These are phyloP conservation scores for Anableps anableps DNA, from an alignment of 2,797 vertebrate species.

Conservation along the genomic window DNA sequence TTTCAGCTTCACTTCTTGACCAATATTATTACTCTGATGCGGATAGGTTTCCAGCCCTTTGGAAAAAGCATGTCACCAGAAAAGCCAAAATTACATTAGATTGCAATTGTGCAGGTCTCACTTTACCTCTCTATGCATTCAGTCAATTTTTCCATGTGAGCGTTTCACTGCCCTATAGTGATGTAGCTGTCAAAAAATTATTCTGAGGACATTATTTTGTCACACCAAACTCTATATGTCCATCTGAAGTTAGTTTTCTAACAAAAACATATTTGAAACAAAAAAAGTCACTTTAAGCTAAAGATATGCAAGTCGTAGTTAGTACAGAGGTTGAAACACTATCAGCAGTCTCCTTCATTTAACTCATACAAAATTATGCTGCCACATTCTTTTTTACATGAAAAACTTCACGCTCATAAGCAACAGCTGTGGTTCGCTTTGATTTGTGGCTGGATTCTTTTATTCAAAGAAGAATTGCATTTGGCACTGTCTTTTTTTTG, in stretches of 20 bases:
- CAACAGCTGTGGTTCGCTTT: background rate
- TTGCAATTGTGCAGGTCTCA: background rate
- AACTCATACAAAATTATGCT: background rate
- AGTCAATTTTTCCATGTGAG: background rate
- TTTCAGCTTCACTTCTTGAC: background rate
- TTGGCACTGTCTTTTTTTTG: background rate
- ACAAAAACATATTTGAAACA: background rate
- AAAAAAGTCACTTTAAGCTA: background rate
- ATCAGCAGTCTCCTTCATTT: background rate
- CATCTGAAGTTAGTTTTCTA: background rate
- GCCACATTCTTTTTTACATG: background rate
- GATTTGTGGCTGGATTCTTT: background rate
- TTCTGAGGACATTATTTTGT: background rate
- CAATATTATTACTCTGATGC: background rate
- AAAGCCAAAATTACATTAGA: background rate
- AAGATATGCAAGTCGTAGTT: background rate
- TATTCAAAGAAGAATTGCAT: background rate
- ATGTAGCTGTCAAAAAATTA: background rate
- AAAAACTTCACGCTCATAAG: background rate
- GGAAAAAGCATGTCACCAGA: background rate
- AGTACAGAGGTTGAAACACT: background rate
- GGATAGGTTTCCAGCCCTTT: background rate
- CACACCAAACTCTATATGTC: background rate
- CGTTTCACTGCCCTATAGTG: background rate
- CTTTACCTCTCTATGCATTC: background rate